A percentile compares a stretch with the other conserved stretches of the same genome.
Evolutionary conservation across 2,797 vertebrate genomes (phyloP).

Genomic region (Erethizon dorsatum): DNA sequence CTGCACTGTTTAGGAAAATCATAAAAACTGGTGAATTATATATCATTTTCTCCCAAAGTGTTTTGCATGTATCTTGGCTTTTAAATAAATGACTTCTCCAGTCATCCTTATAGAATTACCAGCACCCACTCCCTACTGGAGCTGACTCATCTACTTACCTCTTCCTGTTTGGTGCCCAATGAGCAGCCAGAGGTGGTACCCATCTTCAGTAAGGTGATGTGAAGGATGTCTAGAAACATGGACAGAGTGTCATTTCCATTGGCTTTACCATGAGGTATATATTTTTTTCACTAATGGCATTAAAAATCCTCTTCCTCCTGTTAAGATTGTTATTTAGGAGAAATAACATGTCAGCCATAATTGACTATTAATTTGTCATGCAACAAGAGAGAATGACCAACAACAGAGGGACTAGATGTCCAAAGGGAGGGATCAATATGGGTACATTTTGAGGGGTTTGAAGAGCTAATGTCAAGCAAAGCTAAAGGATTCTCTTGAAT

Average conservation of each 20-base stretch:
- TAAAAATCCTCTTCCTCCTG: neutral
- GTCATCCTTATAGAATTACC: neutral
- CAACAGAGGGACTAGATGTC: neutral
- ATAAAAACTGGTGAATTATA: constrained; percentile 64
- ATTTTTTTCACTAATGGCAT: neutral
- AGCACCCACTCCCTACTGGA: neutral
- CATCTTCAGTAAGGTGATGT: neutral
- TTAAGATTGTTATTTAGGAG: neutral
- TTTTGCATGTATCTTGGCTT: constrained; percentile 60
- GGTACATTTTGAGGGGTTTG: neutral
- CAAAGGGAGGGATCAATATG: neutral
- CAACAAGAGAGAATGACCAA: neutral
- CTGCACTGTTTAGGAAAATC: constrained; percentile 67
- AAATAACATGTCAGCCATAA: neutral
- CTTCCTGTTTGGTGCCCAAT: neutral
- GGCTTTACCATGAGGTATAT: neutral
- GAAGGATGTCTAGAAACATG: constrained; percentile 19
- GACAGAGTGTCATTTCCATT: neutral
- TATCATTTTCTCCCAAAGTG: constrained; percentile 23
- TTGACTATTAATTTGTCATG: neutral
- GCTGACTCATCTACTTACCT: neutral
- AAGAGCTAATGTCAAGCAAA: constrained; percentile 39
- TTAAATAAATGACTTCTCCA: constrained; percentile 15
- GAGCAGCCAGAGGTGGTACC: neutral
- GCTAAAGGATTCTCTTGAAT: neutral